Base-by-base conservation (phyloP, 2,113 vertebrate species). In the Grammomys surdaster region DNA sequence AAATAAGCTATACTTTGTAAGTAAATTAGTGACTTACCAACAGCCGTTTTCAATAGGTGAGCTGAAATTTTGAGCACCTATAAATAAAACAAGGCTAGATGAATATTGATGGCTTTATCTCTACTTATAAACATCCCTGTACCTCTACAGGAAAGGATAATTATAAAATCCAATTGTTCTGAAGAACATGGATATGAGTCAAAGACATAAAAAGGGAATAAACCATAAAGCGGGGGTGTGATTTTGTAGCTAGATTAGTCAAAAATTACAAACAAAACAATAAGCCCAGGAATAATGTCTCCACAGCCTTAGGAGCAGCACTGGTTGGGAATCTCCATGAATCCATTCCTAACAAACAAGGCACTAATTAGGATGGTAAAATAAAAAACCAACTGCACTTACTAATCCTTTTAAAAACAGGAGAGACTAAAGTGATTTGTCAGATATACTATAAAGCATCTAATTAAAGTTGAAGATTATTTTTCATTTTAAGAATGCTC, bases 1-100 rank as follows among this genome's bases (percentile, higher is more conserved):
- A 89, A 94, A 84, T 88, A 84, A 92, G 46, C 14, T 94, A 36
- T 19, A 84, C 63, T 90, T 88, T 81, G 75, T 67, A 77, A 70
- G 0, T 93, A 90, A 89, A 89, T 76, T 60, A 86, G 28, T 85
- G n/a, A 91, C 43, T 60, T 88, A 60, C 63, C 73, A 65, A 58
- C 28, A 82, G 11, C 2, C 31, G 20, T 93, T 94, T 89, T 31
- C 24, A 93, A 56, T 22, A 91, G 24, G 36, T 11, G 40, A 19
- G 36, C 75, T 76, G 82, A 60, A 89, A 84, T 5, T 40, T 77
- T 73, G 9, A 46, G 58, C 40, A 89, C 26, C 56, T 0, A 4
- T 26, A 40, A 19, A 12, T 87, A 63, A 88, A 94, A 24, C 3
- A 92, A 24, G 58, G 3, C 28, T 56, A 60, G 56, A 65, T 60